A percentile compares a stretch with the other conserved stretches of the same genome.
phyloP scores from a whole-genome alignment of 1,140 invertebrate genomes.

The Oedothorax gibbosus region DNA sequence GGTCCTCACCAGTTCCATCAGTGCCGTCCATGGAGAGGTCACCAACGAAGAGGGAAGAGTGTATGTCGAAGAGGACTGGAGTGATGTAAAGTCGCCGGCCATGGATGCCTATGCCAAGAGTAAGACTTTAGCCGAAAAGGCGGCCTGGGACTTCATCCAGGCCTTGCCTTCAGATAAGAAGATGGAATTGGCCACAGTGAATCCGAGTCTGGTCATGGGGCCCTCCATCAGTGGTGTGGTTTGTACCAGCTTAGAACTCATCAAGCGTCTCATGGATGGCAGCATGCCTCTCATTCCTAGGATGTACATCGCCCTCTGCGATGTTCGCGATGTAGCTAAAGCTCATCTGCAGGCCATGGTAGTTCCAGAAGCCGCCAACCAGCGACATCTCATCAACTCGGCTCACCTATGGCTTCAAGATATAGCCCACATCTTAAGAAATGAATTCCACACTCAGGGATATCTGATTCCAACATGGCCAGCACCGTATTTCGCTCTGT shows the following conservation, averaged over 20 bases:
- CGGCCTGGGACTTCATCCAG: constrained; percentile 74
- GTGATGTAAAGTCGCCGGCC: constrained; percentile 66
- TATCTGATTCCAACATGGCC: constrained; percentile 66
- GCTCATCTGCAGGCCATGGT: constrained; percentile 73
- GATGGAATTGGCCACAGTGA: constrained; percentile 72
- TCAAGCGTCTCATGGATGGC: constrained; percentile 68
- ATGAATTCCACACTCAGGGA: constrained; percentile 67
- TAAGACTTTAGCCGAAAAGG: constrained; percentile 73
- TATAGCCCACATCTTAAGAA: constrained; percentile 68
- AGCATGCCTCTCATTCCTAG: constrained; percentile 59
- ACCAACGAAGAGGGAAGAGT: constrained; percentile 66
- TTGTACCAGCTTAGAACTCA: constrained; percentile 68
- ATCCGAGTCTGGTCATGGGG: constrained; percentile 73
- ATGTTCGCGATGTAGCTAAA: constrained; percentile 73
- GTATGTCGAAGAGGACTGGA: constrained; percentile 73
- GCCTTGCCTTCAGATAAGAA: constrained; percentile 69
- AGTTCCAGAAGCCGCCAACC: constrained; percentile 70
- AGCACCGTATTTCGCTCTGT: constrained; percentile 71
- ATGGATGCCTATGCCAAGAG: constrained; percentile 71
- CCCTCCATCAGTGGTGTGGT: constrained; percentile 70
- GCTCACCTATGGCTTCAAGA: constrained; percentile 70
- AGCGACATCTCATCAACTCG: constrained; percentile 68
- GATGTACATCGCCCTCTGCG: constrained; percentile 70
- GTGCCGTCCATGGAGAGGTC: constrained; percentile 70
- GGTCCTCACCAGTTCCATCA: constrained; percentile 73